Evolutionary conservation across 2,113 vertebrate species (phyloP).

Genomic region (Dromaius novaehollandiae): DNA sequence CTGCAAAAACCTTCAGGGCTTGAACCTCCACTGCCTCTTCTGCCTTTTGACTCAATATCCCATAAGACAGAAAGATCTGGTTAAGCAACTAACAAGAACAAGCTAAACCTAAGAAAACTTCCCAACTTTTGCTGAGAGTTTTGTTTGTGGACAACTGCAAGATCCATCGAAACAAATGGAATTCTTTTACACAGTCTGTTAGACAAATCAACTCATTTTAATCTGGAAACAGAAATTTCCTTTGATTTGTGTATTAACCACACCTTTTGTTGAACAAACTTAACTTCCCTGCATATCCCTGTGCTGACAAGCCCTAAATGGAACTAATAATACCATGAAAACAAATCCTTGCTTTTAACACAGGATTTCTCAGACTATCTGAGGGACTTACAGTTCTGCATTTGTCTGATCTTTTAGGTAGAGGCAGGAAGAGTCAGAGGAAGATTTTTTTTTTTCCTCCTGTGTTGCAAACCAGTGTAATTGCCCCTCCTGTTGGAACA

Average conservation of each 20-base stretch:
- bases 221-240: background rate
- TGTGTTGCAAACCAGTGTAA: constrained; percentile 3
- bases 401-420: background rate
- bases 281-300: background rate
- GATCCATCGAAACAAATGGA: background rate
- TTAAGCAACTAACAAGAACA: background rate
- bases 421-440: background rate
- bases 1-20: background rate
- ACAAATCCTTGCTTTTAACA: background rate
- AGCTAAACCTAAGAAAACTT: background rate
- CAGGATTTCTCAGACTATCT: background rate
- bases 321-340: background rate
- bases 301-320: background rate
- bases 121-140: background rate
- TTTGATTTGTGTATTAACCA: background rate
- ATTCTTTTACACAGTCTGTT: background rate
- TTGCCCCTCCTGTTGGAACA: constrained; percentile 19
- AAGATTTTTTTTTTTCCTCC: background rate
- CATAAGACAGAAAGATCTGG: background rate
- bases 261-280: background rate
- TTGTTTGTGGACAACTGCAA: background rate
- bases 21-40: background rate
- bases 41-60: background rate
- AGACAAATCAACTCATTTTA: background rate
- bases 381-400: background rate